These are phyloP conservation scores for Sardinella longiceps DNA, from an alignment of 2,797 vertebrate species.

Conservation along the genomic window DNA sequence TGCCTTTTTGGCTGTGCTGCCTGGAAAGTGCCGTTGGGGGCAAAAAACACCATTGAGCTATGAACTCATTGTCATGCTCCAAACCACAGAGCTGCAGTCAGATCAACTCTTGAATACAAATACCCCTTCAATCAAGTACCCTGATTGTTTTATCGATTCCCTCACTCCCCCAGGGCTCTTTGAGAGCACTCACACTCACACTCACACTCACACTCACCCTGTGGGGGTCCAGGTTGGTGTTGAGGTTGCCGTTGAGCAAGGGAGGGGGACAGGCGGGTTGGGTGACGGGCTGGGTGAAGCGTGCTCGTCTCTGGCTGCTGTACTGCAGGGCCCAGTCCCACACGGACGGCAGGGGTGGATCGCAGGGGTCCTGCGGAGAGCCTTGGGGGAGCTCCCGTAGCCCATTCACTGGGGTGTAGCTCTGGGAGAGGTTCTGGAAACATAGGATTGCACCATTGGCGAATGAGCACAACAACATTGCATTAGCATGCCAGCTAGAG, in stretches of 20 bases:
- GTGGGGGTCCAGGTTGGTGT: constrained; percentile 68
- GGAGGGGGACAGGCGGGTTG: constrained; percentile 47
- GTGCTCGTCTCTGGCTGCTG: constrained; percentile 70
- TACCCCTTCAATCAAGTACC: not conserved
- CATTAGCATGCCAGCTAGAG: no score
- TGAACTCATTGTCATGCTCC: not conserved
- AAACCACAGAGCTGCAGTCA: not conserved
- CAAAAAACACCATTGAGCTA: no score
- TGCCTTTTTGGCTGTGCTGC: no score
- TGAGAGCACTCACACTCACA: constrained; percentile 63
- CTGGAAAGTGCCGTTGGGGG: no score
- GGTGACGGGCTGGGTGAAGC: constrained; percentile 80
- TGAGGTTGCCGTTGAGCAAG: constrained; percentile 78
- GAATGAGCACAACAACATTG: no score
- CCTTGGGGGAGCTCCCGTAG: constrained; percentile 73
- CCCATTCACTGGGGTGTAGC: constrained; percentile 76
- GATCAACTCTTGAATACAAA: not conserved
- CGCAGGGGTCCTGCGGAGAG: constrained; percentile 65
- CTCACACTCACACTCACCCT: no score
- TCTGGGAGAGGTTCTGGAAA: constrained; percentile 74
- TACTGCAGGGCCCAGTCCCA: constrained; percentile 93
- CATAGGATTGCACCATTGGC: not conserved
- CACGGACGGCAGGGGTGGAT: constrained; percentile 74
- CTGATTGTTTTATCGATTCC: not conserved
- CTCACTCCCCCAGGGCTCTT: not conserved